Base-by-base conservation (phyloP, 2,888 invertebrate genomes). In the Matsumyia berberina region DNA sequence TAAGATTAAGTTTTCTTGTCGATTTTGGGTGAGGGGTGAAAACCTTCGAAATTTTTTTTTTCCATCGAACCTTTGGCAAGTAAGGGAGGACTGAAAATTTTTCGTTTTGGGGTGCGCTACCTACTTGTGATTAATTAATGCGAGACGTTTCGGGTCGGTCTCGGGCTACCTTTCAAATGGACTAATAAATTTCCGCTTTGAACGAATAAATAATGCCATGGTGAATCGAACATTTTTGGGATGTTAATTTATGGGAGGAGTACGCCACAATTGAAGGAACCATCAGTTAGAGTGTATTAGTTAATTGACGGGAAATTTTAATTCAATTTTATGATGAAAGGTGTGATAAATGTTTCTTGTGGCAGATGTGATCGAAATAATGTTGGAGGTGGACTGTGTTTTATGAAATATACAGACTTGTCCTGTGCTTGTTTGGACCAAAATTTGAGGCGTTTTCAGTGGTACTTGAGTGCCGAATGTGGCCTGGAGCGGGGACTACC, bases 71-170 rank as follows among this genome's bases (percentile, higher is more conserved):
- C 17, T 15, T 11, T 11, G 66, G 64, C 15, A 51, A 51, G 51
- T 39, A 24, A 39, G 11, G 19, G 9, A 29, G 31, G 33, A 46
- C 62, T 62, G 42, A 53, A 53, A 49, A 66, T 51, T 51, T 42
- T 5, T 29, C 62, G 12, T 19, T 39, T 29, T 11, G 44, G 58
- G 70, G 49, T 24, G 51, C 12, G 39, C 15, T 24, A 73, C 60
- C 66, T 53, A 42, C 57, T 62, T 76, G 35, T 82, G 82, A 82
- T 82, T 82, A 82, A 82, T 82, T 82, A 78, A 82, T 81, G 72
- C 55, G 29, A 55, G 12, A 44, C 44, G 55, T 55, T 74, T 74
- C 17, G n/a, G 64, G 24, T 29, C 44, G 49, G 15, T 58, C 51
- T 9, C 35, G 6, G 62, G 58, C 19, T 58, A 60, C 66, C 72